These are phyloP conservation scores for Cephus pygmeus DNA, from an alignment of 2,888 invertebrate genomes.

Conservation along the genomic window DNA sequence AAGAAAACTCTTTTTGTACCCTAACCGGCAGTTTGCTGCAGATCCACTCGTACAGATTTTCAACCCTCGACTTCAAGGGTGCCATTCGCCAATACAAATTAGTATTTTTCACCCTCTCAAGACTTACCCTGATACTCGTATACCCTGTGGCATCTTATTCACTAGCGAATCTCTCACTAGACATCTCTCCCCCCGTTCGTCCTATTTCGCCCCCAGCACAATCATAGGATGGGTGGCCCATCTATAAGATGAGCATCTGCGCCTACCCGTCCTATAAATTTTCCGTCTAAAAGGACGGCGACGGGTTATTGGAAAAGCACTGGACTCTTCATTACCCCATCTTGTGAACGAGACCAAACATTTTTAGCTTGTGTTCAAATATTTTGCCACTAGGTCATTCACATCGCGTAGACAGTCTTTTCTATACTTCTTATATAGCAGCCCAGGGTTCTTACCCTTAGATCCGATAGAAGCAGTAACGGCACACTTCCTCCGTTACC, in stretches of 20 bases:
- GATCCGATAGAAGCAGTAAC: neutral
- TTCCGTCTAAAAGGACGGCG: neutral
- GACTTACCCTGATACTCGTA: neutral
- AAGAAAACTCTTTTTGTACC: neutral
- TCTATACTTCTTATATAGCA: neutral
- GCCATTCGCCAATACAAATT: neutral
- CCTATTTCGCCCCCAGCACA: no score
- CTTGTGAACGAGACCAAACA: constrained; percentile 40
- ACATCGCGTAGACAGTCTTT: neutral
- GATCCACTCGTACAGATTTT: neutral
- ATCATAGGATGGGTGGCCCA: no score
- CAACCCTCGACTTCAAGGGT: neutral
- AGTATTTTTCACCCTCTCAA: neutral
- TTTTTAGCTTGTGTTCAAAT: constrained; percentile 48
- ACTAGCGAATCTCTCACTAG: no score
- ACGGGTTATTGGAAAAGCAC: constrained; percentile 51
- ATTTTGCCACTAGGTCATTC: constrained; percentile 38
- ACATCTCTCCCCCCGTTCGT: no score
- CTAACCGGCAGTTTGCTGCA: neutral
- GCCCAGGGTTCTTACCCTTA: no score
- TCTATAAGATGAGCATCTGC: no score
- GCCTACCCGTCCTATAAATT: neutral
- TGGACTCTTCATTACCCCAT: constrained; percentile 50
- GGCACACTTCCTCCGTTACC: neutral
- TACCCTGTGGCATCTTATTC: no score